Conservation (phyloP, 2,113 vertebrate genomes). For the Cyrtonyx montezumae region DNA sequence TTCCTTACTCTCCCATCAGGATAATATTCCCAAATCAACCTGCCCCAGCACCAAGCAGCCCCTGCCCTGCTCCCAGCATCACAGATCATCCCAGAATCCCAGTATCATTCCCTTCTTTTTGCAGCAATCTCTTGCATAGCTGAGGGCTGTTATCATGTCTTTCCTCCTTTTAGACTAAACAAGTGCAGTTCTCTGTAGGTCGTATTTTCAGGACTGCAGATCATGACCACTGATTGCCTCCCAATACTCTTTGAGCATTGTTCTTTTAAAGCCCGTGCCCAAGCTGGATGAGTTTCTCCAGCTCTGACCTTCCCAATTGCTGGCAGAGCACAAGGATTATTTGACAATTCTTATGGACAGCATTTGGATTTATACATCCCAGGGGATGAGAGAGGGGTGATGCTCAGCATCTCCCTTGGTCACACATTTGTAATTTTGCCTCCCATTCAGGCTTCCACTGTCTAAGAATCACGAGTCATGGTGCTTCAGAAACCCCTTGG, state of each 20-base stretch:
- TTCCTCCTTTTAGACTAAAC: slow-evolving; percentile 51
- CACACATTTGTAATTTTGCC: not conserved
- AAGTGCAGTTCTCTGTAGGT: not conserved
- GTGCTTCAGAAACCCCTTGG: accelerated
- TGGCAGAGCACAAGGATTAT: not conserved
- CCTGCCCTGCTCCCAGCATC: accelerated
- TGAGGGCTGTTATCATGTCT: slow-evolving; percentile 9
- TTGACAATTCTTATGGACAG: not conserved
- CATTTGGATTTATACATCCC: not conserved
- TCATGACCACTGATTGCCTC: not conserved
- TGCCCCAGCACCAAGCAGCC: not conserved
- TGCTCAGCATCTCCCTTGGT: not conserved
- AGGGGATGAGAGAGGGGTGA: not conserved
- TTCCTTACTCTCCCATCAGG: not conserved
- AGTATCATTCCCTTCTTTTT: not conserved
- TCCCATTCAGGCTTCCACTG: not conserved
- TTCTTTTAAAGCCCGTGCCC: not conserved
- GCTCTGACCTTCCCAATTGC: accelerated
- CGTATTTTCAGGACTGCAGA: not conserved
- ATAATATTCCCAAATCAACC: not conserved
- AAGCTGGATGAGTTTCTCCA: not conserved
- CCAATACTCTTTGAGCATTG: not conserved
- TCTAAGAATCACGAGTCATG: not conserved
- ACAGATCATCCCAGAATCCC: not conserved
- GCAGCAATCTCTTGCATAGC: not conserved